Percentiles rank a stretch among this genome's conserved stretches.
These are phyloP conservation scores for Mastacembelus armatus DNA, from an alignment of 2,797 vertebrate species.

Conservation along the genomic window DNA sequence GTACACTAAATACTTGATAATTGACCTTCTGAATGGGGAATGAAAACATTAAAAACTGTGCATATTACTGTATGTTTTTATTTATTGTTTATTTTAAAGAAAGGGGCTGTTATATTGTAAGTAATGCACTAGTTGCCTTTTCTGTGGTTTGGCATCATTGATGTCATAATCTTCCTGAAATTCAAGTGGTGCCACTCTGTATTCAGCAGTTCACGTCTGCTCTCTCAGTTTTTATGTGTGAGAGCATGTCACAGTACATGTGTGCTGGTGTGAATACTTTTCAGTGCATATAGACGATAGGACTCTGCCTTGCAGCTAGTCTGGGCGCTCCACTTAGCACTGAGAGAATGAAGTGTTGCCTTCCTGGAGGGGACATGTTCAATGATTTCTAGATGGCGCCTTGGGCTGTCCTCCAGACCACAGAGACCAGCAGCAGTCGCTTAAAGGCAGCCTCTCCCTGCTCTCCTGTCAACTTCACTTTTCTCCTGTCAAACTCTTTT, in stretches of 20 bases:
- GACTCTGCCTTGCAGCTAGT: conserved; percentile 22
- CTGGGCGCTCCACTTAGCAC: conserved; percentile 29
- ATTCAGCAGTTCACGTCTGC: neutral
- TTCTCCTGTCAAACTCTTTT: conserved; percentile 44
- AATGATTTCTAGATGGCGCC: conserved; percentile 54
- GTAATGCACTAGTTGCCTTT: neutral
- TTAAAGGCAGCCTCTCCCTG: conserved; percentile 22
- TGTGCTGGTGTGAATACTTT: neutral
- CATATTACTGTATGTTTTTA: neutral
- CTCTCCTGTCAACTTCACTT: conserved; percentile 36
- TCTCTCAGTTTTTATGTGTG: neutral
- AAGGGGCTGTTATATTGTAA: neutral
- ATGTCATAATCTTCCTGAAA: neutral
- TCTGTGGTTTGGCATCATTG: neutral
- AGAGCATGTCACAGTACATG: neutral
- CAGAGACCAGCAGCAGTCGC: conserved; percentile 44
- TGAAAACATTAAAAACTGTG: neutral
- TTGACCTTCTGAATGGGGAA: neutral
- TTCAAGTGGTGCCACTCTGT: neutral
- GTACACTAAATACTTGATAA: conserved; percentile 23
- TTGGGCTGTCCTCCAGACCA: conserved; percentile 58
- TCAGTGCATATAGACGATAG: conserved; percentile 3
- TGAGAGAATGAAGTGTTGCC: conserved; percentile 24
- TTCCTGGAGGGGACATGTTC: conserved; percentile 59
- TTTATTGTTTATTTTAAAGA: neutral